These are phyloP conservation scores for Amphibalanus amphitrite DNA, from an alignment of 1,140 invertebrate genomes.

Conservation along the genomic window DNA sequence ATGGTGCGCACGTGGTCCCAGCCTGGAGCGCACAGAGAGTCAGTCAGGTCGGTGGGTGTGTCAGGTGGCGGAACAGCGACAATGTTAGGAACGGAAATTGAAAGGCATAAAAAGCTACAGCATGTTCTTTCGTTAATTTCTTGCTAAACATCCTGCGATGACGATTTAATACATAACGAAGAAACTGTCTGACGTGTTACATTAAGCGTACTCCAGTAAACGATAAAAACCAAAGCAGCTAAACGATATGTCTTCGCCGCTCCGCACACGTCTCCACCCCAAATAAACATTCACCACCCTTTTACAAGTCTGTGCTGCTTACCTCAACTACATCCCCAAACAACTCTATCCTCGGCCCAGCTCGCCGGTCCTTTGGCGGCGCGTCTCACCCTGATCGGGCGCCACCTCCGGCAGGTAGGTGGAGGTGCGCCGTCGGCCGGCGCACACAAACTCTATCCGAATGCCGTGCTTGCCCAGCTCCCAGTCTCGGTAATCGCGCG, in stretches of 20 bases:
- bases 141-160: neutral
- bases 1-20: conserved; percentile 97
- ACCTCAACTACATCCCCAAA: no score
- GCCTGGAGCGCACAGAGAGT: conserved; percentile 34
- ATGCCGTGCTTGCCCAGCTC: conserved; percentile 94
- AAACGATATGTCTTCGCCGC: no score
- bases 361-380: no score
- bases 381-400: conserved; percentile 81
- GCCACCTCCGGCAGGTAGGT: conserved; percentile 97
- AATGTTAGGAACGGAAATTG: neutral
- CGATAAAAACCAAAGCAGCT: no score
- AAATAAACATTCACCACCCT: no score
- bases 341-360: no score
- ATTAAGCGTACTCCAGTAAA: no score
- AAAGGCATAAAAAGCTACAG: neutral
- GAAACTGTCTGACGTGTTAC: neutral
- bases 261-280: no score
- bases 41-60: neutral
- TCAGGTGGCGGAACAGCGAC: neutral
- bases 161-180: neutral
- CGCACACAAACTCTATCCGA: conserved; percentile 90
- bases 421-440: conserved; percentile 85
- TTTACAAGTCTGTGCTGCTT: no score
- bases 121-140: neutral
- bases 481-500: conserved; percentile 89